Conservation (phyloP, 2,888 invertebrate genomes). For the Crioceris asparagi region DNA sequence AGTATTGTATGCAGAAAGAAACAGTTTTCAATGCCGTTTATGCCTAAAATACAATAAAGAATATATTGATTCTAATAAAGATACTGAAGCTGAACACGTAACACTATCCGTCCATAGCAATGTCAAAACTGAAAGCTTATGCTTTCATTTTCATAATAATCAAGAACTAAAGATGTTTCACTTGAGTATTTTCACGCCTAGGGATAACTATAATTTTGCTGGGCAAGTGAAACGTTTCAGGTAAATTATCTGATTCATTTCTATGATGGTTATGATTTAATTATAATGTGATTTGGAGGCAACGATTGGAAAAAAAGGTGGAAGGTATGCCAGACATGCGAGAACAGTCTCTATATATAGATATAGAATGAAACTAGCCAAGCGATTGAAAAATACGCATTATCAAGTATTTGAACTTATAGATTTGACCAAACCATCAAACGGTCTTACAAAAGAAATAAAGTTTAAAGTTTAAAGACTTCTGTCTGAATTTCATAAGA, state of each 20-base stretch:
- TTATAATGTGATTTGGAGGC: slow-evolving; percentile 37
- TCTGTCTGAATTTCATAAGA: slow-evolving; percentile 10
- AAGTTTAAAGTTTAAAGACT: slow-evolving; percentile 9
- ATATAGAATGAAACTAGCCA: slow-evolving; percentile 52
- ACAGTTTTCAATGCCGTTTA: slow-evolving; percentile 73
- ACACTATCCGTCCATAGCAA: slow-evolving; percentile 9
- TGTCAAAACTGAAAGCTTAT: slow-evolving; percentile 47
- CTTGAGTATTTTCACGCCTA: slow-evolving; percentile 66
- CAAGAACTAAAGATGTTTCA: slow-evolving; percentile 71
- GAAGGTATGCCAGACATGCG: slow-evolving; percentile 61
- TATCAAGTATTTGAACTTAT: slow-evolving; percentile 19
- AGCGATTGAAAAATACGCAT: slow-evolving; percentile 34
- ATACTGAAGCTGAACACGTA: no score
- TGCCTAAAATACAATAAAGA: slow-evolving; percentile 81
- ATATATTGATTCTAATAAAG: slow-evolving; percentile 29
- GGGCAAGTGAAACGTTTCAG: slow-evolving; percentile 57
- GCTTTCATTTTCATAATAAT: slow-evolving; percentile 69
- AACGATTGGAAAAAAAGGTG: slow-evolving; percentile 63
- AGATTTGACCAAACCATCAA: slow-evolving; percentile 18
- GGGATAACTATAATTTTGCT: slow-evolving; percentile 56
- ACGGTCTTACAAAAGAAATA: slow-evolving; percentile 11
- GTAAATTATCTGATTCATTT: slow-evolving; percentile 34
- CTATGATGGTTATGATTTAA: neutral
- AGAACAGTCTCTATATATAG: no score
- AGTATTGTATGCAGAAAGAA: slow-evolving; percentile 55